Base-by-base conservation (phyloP, 2,113 vertebrate genomes). In the Seriola dumerili region DNA sequence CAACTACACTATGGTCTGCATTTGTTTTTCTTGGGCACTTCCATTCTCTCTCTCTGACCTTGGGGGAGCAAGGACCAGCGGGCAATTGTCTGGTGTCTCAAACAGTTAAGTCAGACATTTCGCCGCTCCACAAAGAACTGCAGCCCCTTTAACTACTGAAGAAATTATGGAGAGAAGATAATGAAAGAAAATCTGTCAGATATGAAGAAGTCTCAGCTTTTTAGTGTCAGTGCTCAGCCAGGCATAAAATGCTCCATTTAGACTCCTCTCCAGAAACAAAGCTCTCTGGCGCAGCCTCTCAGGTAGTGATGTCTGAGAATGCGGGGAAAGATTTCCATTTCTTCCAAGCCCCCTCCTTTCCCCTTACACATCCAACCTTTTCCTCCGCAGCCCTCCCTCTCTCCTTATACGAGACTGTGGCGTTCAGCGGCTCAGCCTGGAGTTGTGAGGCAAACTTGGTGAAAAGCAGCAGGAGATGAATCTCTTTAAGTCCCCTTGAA, bases 121-220 rank as follows among this genome's bases (percentile, higher is more conserved):
- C 44, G 25, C 81, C 29, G 88, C 83, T 78, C 85, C 65, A 74
- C 81, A 86, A 93, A 91, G 77, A 91, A 85, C 72, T 42, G 67
- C 42, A 69, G 80, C 36, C 78, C 72, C 67, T 72, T 83, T 89
- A 85, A 93, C 89, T 83, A 78, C 85, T 77, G 76, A 54, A 88
- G 77, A 89, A 91, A 94, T 92, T 93, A 93, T 61, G 78, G 82
- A 65, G 83, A 79, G 84, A 89, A 84, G 74, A 91, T 91, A 91
- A 94, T 93, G 81, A 93, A 93, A 89, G 89, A 89, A 93, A 92
- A 92, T 92, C 85, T 93, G 91, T 91, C 85, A 90, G 84, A 90
- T 94, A 87, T 92, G 89, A 90, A 87, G 80, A 89, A 91, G 87
- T 78, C 81, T 86, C 78, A 50, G 89, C 88, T 85, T 89, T 92